Percentiles rank a stretch among this genome's conserved stretches.
Evolutionary conservation across 2,888 invertebrate genomes (phyloP).

Genomic region (Oligia latruncula): DNA sequence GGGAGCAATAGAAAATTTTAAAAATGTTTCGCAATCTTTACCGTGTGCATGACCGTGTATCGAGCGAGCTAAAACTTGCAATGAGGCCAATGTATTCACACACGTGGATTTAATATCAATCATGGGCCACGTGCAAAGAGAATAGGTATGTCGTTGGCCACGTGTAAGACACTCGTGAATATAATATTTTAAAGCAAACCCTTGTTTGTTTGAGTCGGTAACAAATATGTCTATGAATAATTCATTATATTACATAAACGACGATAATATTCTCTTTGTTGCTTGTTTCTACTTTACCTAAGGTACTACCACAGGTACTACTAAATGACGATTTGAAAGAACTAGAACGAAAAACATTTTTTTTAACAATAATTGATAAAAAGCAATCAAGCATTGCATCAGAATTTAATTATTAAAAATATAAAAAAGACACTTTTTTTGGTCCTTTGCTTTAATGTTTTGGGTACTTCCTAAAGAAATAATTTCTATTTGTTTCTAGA

Average conservation of each 20-base stretch:
- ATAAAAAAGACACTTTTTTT: not conserved
- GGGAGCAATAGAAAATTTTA: too few species aligned
- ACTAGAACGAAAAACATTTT: not conserved
- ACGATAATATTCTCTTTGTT: not conserved
- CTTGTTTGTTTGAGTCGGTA: slow-evolving; percentile 21
- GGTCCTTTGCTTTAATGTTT: not conserved
- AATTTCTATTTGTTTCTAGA: slow-evolving; percentile 14
- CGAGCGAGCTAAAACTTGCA: slow-evolving; percentile 26
- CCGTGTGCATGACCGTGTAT: not conserved
- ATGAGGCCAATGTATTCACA: slow-evolving; percentile 37
- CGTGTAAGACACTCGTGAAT: slow-evolving; percentile 38
- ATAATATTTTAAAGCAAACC: slow-evolving; percentile 18
- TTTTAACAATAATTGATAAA: not conserved
- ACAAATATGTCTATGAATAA: slow-evolving; percentile 43
- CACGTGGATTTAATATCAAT: slow-evolving; percentile 45
- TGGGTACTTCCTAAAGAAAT: not conserved
- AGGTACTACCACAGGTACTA: too few species aligned
- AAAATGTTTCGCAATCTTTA: too few species aligned
- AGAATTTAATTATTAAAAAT: not conserved
- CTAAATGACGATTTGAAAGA: not conserved
- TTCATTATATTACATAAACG: slow-evolving; percentile 19
- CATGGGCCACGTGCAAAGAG: slow-evolving; percentile 28
- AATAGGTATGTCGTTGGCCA: not conserved
- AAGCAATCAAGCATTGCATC: not conserved
- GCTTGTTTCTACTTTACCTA: not conserved